Evolutionary conservation across 1,140 invertebrate species (phyloP).

Genomic region (Ceratosolen fusciceps): DNA sequence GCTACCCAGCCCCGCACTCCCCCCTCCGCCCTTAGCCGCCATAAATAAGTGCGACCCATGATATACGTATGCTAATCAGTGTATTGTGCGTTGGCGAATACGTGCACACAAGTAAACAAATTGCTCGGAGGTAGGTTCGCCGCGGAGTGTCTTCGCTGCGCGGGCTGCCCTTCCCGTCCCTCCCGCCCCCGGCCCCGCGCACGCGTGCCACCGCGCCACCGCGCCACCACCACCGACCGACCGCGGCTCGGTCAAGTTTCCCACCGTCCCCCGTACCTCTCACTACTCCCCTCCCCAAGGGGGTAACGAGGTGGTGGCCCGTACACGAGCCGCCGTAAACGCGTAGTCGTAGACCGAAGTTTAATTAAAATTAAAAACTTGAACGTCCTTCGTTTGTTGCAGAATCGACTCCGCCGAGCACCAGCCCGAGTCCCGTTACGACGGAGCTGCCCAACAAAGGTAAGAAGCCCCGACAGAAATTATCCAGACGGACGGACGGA

Average conservation of each 20-base stretch:
- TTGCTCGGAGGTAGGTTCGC: background rate
- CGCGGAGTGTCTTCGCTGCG: background rate
- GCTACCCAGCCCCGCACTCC: background rate
- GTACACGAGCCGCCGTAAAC: conserved; percentile 46
- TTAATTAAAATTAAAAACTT: conserved; percentile 57
- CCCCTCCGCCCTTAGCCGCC: background rate
- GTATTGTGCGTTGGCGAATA: background rate
- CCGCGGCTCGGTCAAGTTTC: background rate
- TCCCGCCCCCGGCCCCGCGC: background rate
- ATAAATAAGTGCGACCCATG: conserved; percentile 4
- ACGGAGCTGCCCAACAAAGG: conserved; percentile 71
- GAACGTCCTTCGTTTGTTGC: conserved; percentile 65
- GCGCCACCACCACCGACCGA: background rate
- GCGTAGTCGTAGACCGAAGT: conserved; percentile 50
- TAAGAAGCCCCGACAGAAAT: conserved; percentile 59
- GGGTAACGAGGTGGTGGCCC: conserved; percentile 4
- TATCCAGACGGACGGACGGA: too few relatives aligned
- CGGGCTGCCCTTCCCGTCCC: too few relatives aligned
- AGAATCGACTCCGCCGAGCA: conserved; percentile 74
- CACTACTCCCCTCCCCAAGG: background rate
- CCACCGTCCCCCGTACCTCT: conserved; percentile 39
- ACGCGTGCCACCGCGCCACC: background rate
- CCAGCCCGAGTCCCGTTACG: conserved; percentile 73
- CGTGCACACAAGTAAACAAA: conserved; percentile 17
- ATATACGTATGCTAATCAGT: conserved; percentile 13